A percentile compares a stretch with the other conserved stretches of the same genome.
Evolutionary conservation across 2,113 vertebrate species (phyloP).

Genomic region (Xerus inauris): DNA sequence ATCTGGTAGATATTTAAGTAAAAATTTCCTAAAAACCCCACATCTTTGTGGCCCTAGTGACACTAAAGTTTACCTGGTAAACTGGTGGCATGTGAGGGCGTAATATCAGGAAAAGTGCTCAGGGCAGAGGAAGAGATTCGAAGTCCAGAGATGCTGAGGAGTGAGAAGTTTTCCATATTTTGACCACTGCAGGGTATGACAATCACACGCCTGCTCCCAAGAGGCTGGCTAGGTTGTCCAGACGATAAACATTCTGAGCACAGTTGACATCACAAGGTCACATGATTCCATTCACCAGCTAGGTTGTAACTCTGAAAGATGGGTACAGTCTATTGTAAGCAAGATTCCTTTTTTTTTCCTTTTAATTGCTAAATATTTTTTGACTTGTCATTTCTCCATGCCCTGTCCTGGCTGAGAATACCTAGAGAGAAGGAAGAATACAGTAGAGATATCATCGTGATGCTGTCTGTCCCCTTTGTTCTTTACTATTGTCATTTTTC

Average conservation of each 20-base stretch:
- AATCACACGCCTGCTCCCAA: background rate
- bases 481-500: background rate
- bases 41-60: background rate
- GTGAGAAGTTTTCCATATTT: slow-evolving; percentile 75
- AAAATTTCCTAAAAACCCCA: background rate
- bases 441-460: accelerated
- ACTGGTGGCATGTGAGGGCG: background rate
- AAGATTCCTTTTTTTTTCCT: background rate
- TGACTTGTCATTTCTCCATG: background rate
- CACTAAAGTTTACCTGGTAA: slow-evolving; percentile 63
- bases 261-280: slow-evolving; percentile 68
- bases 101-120: background rate
- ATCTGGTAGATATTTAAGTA: background rate
- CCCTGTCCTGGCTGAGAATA: background rate
- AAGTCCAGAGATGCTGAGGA: slow-evolving; percentile 51
- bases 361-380: background rate
- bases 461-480: background rate
- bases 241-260: background rate
- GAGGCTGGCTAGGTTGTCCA: background rate
- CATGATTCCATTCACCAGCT: background rate
- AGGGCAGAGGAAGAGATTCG: background rate
- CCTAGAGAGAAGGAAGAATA: background rate
- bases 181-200: accelerated
- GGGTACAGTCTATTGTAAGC: background rate
- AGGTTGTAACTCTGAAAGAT: background rate